Evolutionary conservation across 2,113 vertebrate genomes (phyloP), one percentile per base, ranked within the genome.

Genomic region (Orcinus orca): DNA sequence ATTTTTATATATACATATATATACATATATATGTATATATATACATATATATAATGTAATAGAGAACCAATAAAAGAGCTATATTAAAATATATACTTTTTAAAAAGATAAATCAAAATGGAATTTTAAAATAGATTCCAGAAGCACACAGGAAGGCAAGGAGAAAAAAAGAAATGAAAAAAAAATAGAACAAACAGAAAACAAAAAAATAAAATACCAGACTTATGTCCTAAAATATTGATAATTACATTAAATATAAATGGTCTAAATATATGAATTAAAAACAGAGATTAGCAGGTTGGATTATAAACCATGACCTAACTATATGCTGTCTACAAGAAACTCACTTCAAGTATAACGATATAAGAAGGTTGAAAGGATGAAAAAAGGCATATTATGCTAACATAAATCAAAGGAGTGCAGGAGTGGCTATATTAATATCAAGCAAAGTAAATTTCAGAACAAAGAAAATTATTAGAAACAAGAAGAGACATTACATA

Each of bases 221-320:
- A 83, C 5, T 71, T 62, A 55, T 18, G 29, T 25, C 31, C 87
- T 95, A 85, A 68, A 1, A 6, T 50, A 44, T 23, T 23, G 29
- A 85, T 38, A 70, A 86, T 63, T 62, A 93, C 38, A 93, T 50
- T 80, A 88, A 93, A 62, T 70, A 80, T 60, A 68, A 74, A n/a
- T 62, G 55, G 38, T n/a, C n/a, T n/a, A n/a, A n/a, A n/a, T n/a
- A n/a, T n/a, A n/a, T n/a, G 47, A 50, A 50, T 50, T 50, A 50
- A 50, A 50, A 50, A 50, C 47, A 50, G 47, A 50, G 47, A 50
- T 50, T 50, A 50, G 47, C 47, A 14, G 47, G 47, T 50, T 50
- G 47, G 47, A 50, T 50, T 50, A 50, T 50, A 50, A 50, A 50
- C 47, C 47, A 50, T 50, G 47, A 50, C 4, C 71, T 79, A 87